phyloP scores from a whole-genome alignment of 2,888 invertebrate species.

The Euplexia lucipara region DNA sequence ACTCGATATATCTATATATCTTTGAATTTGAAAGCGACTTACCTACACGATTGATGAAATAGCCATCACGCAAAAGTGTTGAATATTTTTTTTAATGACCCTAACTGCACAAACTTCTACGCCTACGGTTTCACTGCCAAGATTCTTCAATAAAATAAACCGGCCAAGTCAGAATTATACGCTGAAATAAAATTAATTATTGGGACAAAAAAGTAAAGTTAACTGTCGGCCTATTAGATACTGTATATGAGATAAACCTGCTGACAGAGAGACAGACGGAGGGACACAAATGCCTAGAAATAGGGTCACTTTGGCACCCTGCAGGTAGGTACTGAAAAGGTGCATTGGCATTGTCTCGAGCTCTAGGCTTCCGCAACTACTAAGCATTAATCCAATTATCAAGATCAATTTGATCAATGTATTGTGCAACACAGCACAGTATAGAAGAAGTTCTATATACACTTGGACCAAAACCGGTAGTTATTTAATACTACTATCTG shows the following conservation, averaged over 20 bases:
- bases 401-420: conserved; percentile 29
- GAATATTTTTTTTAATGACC: not conserved
- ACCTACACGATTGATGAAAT: conserved; percentile 43
- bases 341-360: conserved; percentile 11
- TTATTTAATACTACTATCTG: conserved; percentile 26
- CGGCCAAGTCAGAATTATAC: too few relatives aligned
- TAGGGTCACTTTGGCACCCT: too few relatives aligned
- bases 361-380: conserved; percentile 23
- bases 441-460: conserved; percentile 13
- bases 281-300: too few relatives aligned
- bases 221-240: too few relatives aligned
- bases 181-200: too few relatives aligned
- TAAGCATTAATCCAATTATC: too few relatives aligned
- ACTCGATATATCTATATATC: conserved; percentile 53
- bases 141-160: conserved; percentile 2
- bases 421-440: conserved; percentile 36
- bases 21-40: conserved; percentile 52
- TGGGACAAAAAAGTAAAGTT: not conserved
- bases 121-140: not conserved
- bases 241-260: too few relatives aligned
- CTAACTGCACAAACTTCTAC: conserved; percentile 1
- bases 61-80: conserved; percentile 13
- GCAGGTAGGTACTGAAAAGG: too few relatives aligned
- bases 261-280: too few relatives aligned
- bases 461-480: conserved; percentile 17